Percentiles rank a stretch among this genome's conserved stretches.
phyloP scores from a whole-genome alignment of 2,113 vertebrate species.

The Cyanistes caeruleus region DNA sequence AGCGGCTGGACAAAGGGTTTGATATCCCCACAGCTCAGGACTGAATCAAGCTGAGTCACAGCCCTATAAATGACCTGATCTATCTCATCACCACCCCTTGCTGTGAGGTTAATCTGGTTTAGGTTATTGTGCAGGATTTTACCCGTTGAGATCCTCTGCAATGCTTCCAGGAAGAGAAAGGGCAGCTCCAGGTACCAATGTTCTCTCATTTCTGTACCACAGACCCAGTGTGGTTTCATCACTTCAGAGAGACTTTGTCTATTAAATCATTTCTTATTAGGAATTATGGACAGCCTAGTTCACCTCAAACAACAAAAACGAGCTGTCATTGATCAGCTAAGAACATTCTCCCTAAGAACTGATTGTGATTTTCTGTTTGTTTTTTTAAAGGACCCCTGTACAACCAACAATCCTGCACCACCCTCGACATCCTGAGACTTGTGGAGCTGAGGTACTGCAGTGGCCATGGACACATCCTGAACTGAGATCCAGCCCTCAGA shows the following conservation, averaged over 20 bases:
- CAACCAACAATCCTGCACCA: neutral
- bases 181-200: neutral
- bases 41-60: neutral
- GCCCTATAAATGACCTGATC: neutral
- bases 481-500: neutral
- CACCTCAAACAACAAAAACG: neutral
- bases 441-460: neutral
- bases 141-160: neutral
- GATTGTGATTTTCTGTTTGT: neutral
- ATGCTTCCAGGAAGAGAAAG: neutral
- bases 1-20: neutral
- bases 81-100: neutral
- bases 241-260: neutral
- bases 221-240: neutral
- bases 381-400: neutral
- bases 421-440: neutral
- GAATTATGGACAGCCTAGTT: neutral
- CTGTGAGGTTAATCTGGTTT: neutral
- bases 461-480: neutral
- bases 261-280: neutral
- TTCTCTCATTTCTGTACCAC: neutral
- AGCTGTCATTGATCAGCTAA: accelerated
- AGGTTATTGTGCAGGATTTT: neutral
- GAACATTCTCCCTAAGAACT: neutral
- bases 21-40: accelerated